These are phyloP conservation scores for Philhelius pedissequus DNA, from an alignment of 2,888 invertebrate genomes.

Conservation along the genomic window DNA sequence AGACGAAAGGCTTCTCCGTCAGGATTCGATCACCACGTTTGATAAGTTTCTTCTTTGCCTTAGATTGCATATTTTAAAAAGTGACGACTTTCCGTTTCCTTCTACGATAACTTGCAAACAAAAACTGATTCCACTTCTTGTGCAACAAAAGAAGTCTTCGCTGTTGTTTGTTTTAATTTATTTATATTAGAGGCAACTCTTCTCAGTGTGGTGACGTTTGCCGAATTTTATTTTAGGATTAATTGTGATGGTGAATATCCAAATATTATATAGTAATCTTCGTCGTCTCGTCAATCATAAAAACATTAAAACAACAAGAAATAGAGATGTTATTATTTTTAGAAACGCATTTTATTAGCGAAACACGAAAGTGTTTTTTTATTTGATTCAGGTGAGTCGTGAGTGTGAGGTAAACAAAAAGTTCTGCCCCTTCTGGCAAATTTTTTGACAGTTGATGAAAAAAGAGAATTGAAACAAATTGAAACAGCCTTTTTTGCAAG, in stretches of 20 bases:
- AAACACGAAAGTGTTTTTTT: constrained; percentile 19
- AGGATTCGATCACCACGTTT: constrained; percentile 84
- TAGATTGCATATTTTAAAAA: constrained; percentile 39
- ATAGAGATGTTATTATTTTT: constrained; percentile 23
- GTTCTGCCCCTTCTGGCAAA: too few relatives aligned
- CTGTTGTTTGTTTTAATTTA: background rate
- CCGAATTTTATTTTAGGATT: constrained; percentile 45
- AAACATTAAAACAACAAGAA: constrained; percentile 47
- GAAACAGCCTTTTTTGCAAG: background rate
- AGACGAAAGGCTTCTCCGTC: constrained; percentile 87
- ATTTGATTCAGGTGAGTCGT: background rate
- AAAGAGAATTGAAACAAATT: constrained; percentile 4
- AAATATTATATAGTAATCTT: background rate
- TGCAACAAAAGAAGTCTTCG: background rate
- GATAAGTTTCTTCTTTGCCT: constrained; percentile 37
- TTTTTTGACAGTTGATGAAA: constrained; percentile 19
- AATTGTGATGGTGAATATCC: constrained; percentile 26
- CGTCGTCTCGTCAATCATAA: constrained; percentile 43
- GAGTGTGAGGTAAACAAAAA: constrained; percentile 53
- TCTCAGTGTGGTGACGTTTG: constrained; percentile 38
- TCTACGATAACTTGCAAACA: background rate
- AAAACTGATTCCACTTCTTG: constrained; percentile 21
- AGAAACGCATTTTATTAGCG: constrained; percentile 52
- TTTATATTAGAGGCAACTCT: constrained; percentile 26
- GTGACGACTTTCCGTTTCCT: background rate